Percentiles rank a stretch among this genome's conserved stretches.
These are phyloP conservation scores for Limnephilus marmoratus DNA, from an alignment of 2,888 invertebrate species.

Conservation along the genomic window DNA sequence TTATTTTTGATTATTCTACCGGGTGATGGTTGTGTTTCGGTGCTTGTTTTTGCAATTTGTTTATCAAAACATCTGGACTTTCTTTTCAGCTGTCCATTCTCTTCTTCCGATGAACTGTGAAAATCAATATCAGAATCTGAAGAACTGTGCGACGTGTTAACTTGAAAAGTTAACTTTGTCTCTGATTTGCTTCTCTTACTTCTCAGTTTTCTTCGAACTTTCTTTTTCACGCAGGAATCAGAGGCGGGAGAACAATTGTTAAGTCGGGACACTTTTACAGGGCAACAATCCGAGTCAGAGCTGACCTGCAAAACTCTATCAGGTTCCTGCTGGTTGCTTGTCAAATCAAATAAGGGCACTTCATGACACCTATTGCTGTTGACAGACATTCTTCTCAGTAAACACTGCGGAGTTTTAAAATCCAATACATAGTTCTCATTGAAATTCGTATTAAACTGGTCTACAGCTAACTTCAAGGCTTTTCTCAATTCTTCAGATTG, in stretches of 20 bases:
- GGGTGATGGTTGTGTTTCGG: not conserved
- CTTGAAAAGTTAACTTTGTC: constrained; percentile 44
- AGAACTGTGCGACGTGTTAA: constrained; percentile 42
- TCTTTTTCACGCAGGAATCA: constrained; percentile 31
- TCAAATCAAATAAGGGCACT: constrained; percentile 20
- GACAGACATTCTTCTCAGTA: constrained; percentile 29
- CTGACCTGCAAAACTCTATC: constrained; percentile 58
- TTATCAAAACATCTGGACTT: not conserved
- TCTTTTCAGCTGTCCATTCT: not conserved
- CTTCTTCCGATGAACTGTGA: constrained; percentile 30
- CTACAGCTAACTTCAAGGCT: constrained; percentile 50
- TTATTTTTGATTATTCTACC: not conserved
- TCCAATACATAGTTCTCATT: constrained; percentile 52
- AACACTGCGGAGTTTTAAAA: constrained; percentile 33
- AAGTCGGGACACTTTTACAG: constrained; percentile 37
- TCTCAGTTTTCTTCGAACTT: constrained; percentile 29
- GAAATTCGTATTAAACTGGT: constrained; percentile 56
- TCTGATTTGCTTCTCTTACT: constrained; percentile 25
- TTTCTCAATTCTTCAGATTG: constrained; percentile 52
- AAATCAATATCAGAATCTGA: constrained; percentile 32
- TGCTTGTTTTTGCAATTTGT: not conserved
- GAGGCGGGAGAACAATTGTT: constrained; percentile 25
- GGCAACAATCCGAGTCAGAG: constrained; percentile 56
- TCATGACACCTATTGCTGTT: constrained; percentile 30
- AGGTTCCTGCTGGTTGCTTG: not conserved